Evolutionary conservation across 2,113 vertebrate genomes (phyloP).

Genomic region (Larimichthys crocea): DNA sequence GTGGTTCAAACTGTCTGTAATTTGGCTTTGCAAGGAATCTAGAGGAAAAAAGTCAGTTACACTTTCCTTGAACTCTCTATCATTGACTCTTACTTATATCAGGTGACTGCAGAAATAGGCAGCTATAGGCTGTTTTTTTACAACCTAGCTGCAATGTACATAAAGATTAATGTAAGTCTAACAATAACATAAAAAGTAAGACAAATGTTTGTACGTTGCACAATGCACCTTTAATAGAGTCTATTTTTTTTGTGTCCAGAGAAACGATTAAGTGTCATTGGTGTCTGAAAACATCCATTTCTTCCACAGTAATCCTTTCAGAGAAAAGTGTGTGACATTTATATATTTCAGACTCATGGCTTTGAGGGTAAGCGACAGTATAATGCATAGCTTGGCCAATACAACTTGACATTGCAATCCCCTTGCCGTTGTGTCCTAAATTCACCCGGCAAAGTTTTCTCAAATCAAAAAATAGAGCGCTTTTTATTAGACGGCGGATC

Average conservation of each 20-base stretch:
- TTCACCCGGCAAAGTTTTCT: conserved; percentile 61
- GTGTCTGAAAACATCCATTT: conserved; percentile 69
- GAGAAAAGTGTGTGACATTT: conserved; percentile 71
- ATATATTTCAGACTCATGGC: conserved; percentile 70
- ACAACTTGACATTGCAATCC: conserved; percentile 74
- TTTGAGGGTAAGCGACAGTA: conserved; percentile 64
- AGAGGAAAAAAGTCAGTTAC: conserved; percentile 12
- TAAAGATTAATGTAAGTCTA: conserved; percentile 18
- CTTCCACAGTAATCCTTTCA: conserved; percentile 71
- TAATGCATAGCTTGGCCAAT: conserved; percentile 71
- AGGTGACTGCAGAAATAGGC: conserved; percentile 12
- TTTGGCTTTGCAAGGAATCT: conserved; percentile 47
- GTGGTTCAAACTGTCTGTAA: conserved; percentile 53
- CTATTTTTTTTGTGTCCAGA: conserved; percentile 46
- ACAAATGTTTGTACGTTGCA: conserved; percentile 25
- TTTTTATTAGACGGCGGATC: conserved; percentile 33
- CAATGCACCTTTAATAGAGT: conserved; percentile 47
- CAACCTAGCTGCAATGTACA: conserved; percentile 12
- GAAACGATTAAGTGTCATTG: conserved; percentile 61
- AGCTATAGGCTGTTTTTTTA: conserved; percentile 2
- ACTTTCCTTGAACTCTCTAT: conserved; percentile 38
- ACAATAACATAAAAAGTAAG: conserved; percentile 17
- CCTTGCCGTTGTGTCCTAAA: conserved; percentile 63
- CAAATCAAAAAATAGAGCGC: conserved; percentile 38
- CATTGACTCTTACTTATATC: conserved; percentile 12